Evolutionary conservation across 2,888 invertebrate genomes (phyloP), one percentile per base, ranked within the genome.

Genomic region (Epirrita christyi): DNA sequence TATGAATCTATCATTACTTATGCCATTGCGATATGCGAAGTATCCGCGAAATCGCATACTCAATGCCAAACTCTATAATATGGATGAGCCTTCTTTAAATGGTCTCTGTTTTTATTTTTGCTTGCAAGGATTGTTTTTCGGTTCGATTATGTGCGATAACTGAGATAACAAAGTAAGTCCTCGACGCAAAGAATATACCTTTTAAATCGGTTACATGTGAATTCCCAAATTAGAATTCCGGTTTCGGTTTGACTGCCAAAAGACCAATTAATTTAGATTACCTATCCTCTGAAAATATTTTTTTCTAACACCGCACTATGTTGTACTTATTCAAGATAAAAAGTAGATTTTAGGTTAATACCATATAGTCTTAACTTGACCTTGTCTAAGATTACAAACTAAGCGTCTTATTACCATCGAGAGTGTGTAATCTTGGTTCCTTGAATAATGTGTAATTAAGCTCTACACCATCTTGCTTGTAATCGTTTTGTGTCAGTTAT

Each of bases 31-130:
- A 43, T 52, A 46, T 40, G 37, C 15, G 40, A 49, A 27, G 68
- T 71, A 74, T 81, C 73, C 80, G 82, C 56, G 81, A 81, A 83
- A 83, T 81, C 81, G 81, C 48, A 55, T 52, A 60, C 59, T 70
- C 78, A 81, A 80, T 81, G 80, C 79, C 81, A 72, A 68, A 55
- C 56, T 46, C 41, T 44, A 38, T 48, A 58, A 3, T 8, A 8
- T 40, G 21, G 2, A 4, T 21, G 21, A 3, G 21, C 21, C 21
- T 21, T 21, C 2, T 21, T 21, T 21, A 21, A 21, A 21, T 21
- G 4, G 2, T 21, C 4, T 32, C 2, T 32, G 32, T 32, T 32
- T 32, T 8, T 6, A 32, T 32, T 32, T 32, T 32, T 8, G 8
- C 9, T 32, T 32, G 6, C 10, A 32, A 2, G 11, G 3, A n/a